These are phyloP conservation scores for Conops quadrifasciatus DNA, from an alignment of 2,888 invertebrate species.

Conservation along the genomic window DNA sequence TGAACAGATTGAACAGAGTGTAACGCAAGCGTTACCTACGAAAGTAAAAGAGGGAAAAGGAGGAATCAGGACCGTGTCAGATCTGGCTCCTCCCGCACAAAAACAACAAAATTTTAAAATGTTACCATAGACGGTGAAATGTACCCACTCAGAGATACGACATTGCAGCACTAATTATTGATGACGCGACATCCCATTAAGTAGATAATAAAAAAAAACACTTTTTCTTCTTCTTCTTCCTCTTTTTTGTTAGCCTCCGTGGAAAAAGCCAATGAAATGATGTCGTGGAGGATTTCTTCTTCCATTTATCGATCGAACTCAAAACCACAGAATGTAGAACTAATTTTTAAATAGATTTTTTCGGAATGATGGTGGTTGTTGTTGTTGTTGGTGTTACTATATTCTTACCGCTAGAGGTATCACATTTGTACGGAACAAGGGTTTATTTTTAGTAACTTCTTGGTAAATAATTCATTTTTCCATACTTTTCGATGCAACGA, in stretches of 20 bases:
- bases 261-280: not conserved
- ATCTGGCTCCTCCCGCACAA: not conserved
- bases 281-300: not conserved
- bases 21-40: no score
- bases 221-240: no score
- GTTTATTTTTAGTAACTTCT: not conserved
- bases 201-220: not conserved
- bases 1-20: no score
- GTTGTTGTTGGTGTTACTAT: not conserved
- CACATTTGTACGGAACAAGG: no score
- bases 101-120: not conserved
- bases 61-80: no score
- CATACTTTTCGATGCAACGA: constrained; percentile 9
- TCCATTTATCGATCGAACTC: no score
- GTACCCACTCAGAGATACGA: constrained; percentile 12
- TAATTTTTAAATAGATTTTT: not conserved
- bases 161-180: not conserved
- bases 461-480: constrained; percentile 29
- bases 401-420: not conserved
- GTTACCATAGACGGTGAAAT: not conserved
- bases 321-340: not conserved
- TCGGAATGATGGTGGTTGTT: not conserved
- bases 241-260: not conserved
- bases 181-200: not conserved
- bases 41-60: no score